phyloP scores from a whole-genome alignment of 2,113 vertebrate genomes.

The Pseudopipra pipra region DNA sequence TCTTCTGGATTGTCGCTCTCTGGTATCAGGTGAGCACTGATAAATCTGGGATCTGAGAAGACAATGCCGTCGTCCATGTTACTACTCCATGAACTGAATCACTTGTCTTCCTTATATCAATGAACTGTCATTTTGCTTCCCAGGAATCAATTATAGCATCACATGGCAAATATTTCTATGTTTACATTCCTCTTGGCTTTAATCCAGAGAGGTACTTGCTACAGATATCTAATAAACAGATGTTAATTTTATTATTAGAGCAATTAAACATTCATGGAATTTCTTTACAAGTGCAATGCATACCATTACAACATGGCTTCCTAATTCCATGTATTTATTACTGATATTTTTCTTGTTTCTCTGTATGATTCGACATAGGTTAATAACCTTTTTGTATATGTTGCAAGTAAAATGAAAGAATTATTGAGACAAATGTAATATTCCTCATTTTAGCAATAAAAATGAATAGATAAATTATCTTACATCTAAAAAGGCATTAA shows the following conservation, averaged over 20 bases:
- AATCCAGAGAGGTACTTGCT: background rate
- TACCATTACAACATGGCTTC: background rate
- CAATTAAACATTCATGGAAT: background rate
- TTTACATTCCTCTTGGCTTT: background rate
- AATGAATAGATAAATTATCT: background rate
- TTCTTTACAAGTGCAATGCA: background rate
- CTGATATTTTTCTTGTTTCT: background rate
- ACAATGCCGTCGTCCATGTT: background rate
- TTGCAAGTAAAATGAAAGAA: background rate
- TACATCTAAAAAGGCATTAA: background rate
- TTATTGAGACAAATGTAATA: background rate
- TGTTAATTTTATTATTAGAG: background rate
- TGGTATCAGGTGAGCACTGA: conserved; percentile 89
- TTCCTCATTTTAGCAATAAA: background rate
- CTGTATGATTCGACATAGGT: background rate
- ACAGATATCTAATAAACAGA: background rate
- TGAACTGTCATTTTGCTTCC: background rate
- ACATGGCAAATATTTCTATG: background rate
- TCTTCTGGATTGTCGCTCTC: conserved; percentile 98
- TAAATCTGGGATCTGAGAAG: conserved; percentile 89
- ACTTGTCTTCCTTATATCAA: background rate
- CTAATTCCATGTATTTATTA: background rate
- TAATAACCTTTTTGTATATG: background rate
- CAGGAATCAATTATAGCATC: background rate
- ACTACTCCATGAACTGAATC: background rate